Evolutionary conservation across 2,113 vertebrate genomes (phyloP).

Genomic region (Todiramphus chloris): DNA sequence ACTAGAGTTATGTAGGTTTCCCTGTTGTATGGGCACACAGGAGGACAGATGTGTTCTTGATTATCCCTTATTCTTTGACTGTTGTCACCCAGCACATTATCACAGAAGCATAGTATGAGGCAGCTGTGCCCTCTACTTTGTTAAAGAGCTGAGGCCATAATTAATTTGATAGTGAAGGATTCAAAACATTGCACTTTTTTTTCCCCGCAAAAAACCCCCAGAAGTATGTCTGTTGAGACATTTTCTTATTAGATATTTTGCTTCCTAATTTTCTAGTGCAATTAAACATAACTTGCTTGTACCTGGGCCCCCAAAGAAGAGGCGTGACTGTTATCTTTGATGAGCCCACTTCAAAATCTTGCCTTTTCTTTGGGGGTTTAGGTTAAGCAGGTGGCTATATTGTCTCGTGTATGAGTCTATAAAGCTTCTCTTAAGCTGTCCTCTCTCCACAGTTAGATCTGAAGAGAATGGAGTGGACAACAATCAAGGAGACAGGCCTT

Average conservation of each 20-base stretch:
- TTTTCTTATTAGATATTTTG: neutral
- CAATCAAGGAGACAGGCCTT: constrained; percentile 83
- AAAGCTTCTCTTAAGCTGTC: constrained; percentile 8
- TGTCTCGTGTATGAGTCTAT: neutral
- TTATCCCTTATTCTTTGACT: neutral
- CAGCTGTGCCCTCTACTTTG: neutral
- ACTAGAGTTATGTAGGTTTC: neutral
- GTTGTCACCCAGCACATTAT: accelerated
- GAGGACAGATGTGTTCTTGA: neutral
- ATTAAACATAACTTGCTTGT: neutral
- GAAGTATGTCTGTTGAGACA: neutral
- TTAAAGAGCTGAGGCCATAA: neutral
- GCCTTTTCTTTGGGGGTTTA: neutral
- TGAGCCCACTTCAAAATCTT: neutral
- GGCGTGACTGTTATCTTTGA: neutral
- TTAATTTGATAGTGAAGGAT: neutral
- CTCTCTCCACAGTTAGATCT: constrained; percentile 76
- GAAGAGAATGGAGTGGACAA: constrained; percentile 94
- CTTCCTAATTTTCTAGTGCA: neutral
- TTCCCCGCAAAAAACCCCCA: neutral
- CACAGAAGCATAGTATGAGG: neutral
- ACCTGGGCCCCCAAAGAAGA: neutral
- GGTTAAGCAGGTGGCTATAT: neutral
- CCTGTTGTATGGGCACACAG: neutral
- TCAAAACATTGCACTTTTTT: neutral